Evolutionary conservation across 2,888 invertebrate species (phyloP).

Genomic region (Seira sanloemensis): DNA sequence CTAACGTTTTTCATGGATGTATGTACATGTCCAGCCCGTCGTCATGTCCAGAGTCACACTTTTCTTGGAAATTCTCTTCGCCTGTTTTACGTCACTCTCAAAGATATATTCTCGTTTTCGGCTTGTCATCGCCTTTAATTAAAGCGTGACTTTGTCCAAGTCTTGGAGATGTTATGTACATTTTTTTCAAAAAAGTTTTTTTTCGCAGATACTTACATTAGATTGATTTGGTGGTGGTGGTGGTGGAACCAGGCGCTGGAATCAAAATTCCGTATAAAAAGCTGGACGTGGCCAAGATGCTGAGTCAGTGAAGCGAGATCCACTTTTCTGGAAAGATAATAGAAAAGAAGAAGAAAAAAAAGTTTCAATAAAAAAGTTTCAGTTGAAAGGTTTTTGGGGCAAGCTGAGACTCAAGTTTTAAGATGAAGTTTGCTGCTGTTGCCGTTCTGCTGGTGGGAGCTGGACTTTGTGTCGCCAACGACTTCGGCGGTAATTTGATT

Average conservation of each 20-base stretch:
- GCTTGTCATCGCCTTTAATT: slow-evolving; percentile 14
- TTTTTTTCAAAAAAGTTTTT: not conserved
- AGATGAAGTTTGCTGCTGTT: slow-evolving; percentile 18
- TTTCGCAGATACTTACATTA: not conserved
- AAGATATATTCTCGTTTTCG: no score
- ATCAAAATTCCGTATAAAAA: slow-evolving; percentile 50
- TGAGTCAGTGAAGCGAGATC: not conserved
- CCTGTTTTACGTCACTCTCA: not conserved
- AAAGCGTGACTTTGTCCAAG: slow-evolving; percentile 12
- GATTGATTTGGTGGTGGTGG: no score
- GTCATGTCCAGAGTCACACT: not conserved
- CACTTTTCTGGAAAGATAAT: slow-evolving; percentile 12
- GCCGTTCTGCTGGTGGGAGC: no score
- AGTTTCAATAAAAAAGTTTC: not conserved
- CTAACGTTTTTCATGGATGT: no score
- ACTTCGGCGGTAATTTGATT: slow-evolving; percentile 42
- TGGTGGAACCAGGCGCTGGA: slow-evolving; percentile 55
- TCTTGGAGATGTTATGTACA: no score
- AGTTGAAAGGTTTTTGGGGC: not conserved
- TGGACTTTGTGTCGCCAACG: slow-evolving; percentile 23
- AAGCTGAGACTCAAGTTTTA: no score
- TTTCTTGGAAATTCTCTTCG: no score
- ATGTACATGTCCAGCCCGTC: not conserved
- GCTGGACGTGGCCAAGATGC: not conserved
- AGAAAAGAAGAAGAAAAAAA: not conserved